Evolutionary conservation across 2,888 invertebrate species (phyloP).

Genomic region (Prosopocoilus inquinatus): DNA sequence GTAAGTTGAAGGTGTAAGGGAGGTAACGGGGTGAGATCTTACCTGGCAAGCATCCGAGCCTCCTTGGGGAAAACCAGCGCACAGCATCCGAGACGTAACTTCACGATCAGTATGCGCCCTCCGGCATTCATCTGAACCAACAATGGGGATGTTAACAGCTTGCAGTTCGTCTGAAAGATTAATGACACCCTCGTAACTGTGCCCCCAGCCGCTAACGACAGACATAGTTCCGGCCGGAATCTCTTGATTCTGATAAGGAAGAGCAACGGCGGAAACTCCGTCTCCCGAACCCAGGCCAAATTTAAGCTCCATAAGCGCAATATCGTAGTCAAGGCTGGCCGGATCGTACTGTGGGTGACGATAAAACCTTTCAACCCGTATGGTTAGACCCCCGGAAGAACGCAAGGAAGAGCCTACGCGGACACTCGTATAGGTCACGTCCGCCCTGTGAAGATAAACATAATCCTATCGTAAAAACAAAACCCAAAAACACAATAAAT

Average conservation of each 20-base stretch:
- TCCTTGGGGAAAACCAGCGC: slow-evolving; percentile 67
- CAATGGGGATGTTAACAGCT: slow-evolving; percentile 7
- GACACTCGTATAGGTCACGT: background rate
- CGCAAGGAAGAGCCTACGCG: slow-evolving; percentile 20
- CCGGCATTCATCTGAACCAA: slow-evolving; percentile 3
- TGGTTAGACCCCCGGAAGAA: slow-evolving; percentile 9
- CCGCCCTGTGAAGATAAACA: background rate
- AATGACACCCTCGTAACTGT: background rate
- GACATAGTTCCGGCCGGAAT: slow-evolving; percentile 10
- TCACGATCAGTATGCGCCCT: background rate
- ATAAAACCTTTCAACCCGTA: slow-evolving; percentile 8
- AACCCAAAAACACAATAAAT: background rate
- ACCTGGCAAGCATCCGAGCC: slow-evolving; percentile 35
- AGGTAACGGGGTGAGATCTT: background rate
- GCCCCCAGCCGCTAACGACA: slow-evolving; percentile 27
- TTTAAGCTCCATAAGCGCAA: background rate
- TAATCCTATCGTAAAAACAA: background rate
- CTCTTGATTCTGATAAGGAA: slow-evolving; percentile 11
- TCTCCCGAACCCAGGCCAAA: background rate
- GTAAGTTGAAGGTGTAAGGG: too few species aligned
- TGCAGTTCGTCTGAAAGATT: background rate
- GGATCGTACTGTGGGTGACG: background rate
- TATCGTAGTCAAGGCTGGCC: background rate
- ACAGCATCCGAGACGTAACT: slow-evolving; percentile 74
- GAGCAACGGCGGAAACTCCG: slow-evolving; percentile 46